A percentile compares a stretch with the other conserved stretches of the same genome.
phyloP scores from a whole-genome alignment of 2,888 invertebrate species.

The Mactromeris polynyma region DNA sequence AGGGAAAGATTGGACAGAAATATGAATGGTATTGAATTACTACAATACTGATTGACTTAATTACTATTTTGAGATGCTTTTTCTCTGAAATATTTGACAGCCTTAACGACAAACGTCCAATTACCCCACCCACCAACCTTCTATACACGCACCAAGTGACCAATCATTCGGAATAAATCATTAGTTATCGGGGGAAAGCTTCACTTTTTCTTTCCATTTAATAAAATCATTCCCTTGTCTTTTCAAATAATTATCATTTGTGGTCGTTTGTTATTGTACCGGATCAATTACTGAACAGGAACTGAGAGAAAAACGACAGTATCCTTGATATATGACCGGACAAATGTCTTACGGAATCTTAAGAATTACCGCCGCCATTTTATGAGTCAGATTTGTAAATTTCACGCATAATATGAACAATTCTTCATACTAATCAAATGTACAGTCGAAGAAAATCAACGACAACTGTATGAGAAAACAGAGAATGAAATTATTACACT shows the following conservation, averaged over 20 bases:
- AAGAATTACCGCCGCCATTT: too few species aligned
- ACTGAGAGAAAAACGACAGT: background rate
- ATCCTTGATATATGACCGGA: too few species aligned
- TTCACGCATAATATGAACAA: too few species aligned
- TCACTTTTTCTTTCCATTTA: background rate
- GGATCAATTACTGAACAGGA: background rate
- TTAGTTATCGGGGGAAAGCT: background rate
- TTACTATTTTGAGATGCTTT: background rate
- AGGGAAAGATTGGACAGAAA: background rate
- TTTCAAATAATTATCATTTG: slow-evolving; percentile 4
- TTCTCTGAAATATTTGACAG: slow-evolving; percentile 32
- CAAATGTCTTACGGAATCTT: too few species aligned
- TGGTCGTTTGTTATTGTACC: background rate
- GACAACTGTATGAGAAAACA: too few species aligned
- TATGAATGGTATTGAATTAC: slow-evolving; percentile 4
- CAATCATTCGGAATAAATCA: slow-evolving; percentile 22
- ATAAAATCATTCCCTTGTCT: slow-evolving; percentile 9
- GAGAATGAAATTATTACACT: too few species aligned
- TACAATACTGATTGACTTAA: background rate
- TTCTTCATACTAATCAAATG: too few species aligned
- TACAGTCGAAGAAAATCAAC: too few species aligned
- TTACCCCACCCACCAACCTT: slow-evolving; percentile 15
- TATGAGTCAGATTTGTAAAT: too few species aligned
- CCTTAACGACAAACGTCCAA: slow-evolving; percentile 3
- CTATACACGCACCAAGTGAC: background rate